Evolutionary conservation across 2,797 vertebrate genomes (phyloP).

Genomic region (Chelonia mydas): DNA sequence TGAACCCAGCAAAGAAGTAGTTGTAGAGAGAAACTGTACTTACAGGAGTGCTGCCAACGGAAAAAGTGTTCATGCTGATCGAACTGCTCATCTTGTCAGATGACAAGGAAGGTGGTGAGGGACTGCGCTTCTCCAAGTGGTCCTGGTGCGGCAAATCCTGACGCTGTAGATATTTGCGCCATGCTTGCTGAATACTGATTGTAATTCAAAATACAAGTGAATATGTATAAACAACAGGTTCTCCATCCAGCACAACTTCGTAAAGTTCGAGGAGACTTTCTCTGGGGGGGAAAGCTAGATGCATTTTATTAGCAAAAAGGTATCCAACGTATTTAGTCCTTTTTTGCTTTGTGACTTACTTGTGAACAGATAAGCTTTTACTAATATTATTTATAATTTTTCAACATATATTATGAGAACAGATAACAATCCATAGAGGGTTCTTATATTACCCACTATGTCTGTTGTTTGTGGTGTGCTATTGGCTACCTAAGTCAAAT

Average conservation of each 20-base stretch:
- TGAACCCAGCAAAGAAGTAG: not conserved
- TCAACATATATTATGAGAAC: not conserved
- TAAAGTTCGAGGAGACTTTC: not conserved
- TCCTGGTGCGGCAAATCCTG: conserved; percentile 82
- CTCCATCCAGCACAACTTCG: not conserved
- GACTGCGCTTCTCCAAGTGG: conserved; percentile 87
- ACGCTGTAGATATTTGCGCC: conserved; percentile 89
- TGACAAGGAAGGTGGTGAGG: conserved; percentile 86
- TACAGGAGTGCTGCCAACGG: conserved; percentile 93
- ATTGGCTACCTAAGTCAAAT: not conserved
- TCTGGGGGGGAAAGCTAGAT: not conserved
- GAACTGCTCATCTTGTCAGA: conserved; percentile 95
- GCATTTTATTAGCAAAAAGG: not conserved
- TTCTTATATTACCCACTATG: not conserved
- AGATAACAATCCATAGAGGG: not conserved
- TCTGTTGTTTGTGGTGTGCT: not conserved
- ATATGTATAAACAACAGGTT: not conserved
- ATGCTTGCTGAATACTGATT: conserved; percentile 91
- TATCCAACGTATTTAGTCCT: rapidly evolving
- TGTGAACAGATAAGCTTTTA: not conserved
- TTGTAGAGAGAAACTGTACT: conserved; percentile 72
- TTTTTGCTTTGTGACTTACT: not conserved
- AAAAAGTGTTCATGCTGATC: conserved; percentile 94
- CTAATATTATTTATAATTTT: not conserved
- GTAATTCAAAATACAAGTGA: not conserved